A percentile compares a stretch with the other conserved stretches of the same genome.
phyloP scores from a whole-genome alignment of 2,797 vertebrate genomes.

The Muscicapa striata region DNA sequence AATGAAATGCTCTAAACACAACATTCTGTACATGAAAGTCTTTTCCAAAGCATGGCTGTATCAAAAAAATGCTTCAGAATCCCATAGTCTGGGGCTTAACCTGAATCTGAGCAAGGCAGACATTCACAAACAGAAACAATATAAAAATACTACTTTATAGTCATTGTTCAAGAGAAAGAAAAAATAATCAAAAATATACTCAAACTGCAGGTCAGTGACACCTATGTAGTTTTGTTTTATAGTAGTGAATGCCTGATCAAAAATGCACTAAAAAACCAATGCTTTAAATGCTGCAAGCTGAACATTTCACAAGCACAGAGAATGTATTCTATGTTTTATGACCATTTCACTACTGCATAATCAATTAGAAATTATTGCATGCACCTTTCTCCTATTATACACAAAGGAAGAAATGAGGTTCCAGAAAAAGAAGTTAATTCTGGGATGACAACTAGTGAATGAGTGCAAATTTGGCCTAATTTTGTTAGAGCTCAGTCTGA shows the following conservation, averaged over 20 bases:
- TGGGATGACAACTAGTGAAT: not conserved
- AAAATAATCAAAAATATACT: not conserved
- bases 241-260: not conserved
- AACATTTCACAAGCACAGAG: not conserved
- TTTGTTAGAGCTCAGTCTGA: not conserved
- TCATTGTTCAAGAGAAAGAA: not conserved
- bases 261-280: not conserved
- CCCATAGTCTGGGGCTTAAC: not conserved
- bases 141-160: not conserved
- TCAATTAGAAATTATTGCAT: not conserved
- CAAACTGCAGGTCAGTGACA: not conserved
- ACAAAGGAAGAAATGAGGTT: not conserved
- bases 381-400: accelerated
- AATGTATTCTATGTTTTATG: not conserved
- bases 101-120: not conserved
- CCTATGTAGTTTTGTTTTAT: not conserved
- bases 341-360: not conserved
- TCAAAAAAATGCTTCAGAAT: not conserved
- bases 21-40: not conserved
- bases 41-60: not conserved
- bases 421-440: not conserved
- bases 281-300: not conserved
- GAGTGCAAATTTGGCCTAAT: not conserved
- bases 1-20: not conserved
- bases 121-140: not conserved